Evolutionary conservation across 2,113 vertebrate genomes (phyloP).

Genomic region (Apodemus speciosus): DNA sequence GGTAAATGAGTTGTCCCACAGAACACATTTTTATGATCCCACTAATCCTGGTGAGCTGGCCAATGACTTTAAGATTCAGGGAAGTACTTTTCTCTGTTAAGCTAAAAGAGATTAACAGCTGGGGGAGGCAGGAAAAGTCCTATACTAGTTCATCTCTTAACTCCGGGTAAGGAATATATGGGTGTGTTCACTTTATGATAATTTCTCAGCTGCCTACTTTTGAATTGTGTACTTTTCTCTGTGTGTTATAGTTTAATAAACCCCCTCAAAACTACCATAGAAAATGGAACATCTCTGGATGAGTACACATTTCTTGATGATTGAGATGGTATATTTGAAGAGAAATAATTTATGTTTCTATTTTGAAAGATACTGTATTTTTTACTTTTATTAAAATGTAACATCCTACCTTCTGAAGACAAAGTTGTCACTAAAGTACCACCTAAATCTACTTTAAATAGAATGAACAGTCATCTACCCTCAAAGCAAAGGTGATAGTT

Average conservation of each 20-base stretch:
- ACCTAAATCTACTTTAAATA: too few relatives aligned
- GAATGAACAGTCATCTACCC: too few relatives aligned
- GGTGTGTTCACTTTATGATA: neutral
- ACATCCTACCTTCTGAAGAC: too few relatives aligned
- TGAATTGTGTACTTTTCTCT: neutral
- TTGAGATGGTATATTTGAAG: neutral
- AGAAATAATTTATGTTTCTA: constrained; percentile 18
- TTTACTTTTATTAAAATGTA: too few relatives aligned
- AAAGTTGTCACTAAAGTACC: too few relatives aligned
- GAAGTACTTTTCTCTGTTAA: neutral
- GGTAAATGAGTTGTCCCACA: neutral
- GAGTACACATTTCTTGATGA: neutral
- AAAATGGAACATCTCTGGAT: neutral
- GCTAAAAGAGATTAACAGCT: neutral
- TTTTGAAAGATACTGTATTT: neutral
- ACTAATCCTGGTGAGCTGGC: neutral
- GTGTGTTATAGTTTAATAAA: constrained; percentile 25
- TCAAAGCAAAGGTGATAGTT: too few relatives aligned
- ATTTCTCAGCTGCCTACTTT: neutral
- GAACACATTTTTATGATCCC: neutral
- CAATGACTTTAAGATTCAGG: constrained; percentile 1
- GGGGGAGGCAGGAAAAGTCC: too few relatives aligned
- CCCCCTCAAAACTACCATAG: neutral
- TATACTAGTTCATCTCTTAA: neutral
- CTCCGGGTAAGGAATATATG: neutral